Evolutionary conservation across 2,797 vertebrate species (phyloP).

Genomic region (Peromyscus melanophrys): DNA sequence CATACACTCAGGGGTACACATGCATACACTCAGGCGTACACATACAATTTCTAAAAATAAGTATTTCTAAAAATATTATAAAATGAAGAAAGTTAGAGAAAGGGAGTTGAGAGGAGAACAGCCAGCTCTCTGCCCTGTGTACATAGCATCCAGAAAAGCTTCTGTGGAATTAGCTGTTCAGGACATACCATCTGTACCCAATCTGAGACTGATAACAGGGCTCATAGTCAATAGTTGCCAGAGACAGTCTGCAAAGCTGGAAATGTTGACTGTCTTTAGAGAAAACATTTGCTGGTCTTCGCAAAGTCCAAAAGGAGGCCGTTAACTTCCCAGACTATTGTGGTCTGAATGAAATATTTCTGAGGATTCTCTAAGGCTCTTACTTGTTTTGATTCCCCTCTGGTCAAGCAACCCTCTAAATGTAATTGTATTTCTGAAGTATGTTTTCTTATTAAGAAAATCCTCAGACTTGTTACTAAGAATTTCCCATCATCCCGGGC

Average conservation of each 20-base stretch:
- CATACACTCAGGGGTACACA: too few relatives aligned
- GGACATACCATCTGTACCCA: background rate
- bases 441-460: conserved; percentile 1
- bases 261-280: background rate
- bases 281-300: background rate
- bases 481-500: background rate
- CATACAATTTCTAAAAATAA: background rate
- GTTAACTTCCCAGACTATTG: background rate
- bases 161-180: background rate
- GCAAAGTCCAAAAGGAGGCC: background rate
- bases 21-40: too few relatives aligned
- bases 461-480: background rate
- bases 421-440: background rate
- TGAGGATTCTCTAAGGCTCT: background rate
- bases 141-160: background rate
- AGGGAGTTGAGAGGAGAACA: background rate
- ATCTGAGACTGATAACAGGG: background rate
- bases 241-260: background rate
- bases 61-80: background rate
- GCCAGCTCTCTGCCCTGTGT: background rate
- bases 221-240: background rate
- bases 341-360: background rate
- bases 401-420: background rate
- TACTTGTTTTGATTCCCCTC: background rate
- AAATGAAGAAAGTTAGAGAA: conserved; percentile 10